Percentiles rank a stretch among this genome's conserved stretches.
Evolutionary conservation across 2,888 invertebrate species (phyloP).

Genomic region (Tenthredo scrophulariae): DNA sequence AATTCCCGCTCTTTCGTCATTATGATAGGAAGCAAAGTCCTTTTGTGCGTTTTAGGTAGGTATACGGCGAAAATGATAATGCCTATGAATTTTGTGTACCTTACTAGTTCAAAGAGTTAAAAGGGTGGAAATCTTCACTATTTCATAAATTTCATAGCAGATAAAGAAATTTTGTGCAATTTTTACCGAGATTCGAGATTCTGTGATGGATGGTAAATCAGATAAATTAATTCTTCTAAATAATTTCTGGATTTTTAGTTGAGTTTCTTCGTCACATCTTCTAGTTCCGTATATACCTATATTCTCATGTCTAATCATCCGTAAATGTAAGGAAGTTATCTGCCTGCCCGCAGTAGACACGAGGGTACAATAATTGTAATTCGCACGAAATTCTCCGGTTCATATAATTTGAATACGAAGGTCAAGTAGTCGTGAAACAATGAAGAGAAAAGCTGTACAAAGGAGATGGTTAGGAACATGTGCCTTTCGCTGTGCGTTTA

Average conservation of each 20-base stretch:
- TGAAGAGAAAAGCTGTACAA: neutral
- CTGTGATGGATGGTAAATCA: neutral
- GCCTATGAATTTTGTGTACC: neutral
- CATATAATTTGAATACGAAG: neutral
- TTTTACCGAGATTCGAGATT: neutral
- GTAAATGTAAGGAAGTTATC: neutral
- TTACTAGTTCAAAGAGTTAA: neutral
- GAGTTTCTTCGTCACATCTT: neutral
- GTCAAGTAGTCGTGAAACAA: slow-evolving; percentile 18
- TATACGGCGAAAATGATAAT: neutral
- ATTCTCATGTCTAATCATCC: neutral
- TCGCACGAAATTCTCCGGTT: neutral
- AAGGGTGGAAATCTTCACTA: neutral
- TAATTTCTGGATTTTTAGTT: neutral
- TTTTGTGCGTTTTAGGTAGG: neutral
- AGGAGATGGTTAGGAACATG: neutral
- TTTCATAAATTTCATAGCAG: neutral
- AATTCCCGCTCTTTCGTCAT: neutral
- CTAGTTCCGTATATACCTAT: neutral
- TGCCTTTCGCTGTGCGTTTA: neutral
- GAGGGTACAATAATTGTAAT: neutral
- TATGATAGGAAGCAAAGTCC: neutral
- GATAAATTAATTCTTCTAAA: neutral
- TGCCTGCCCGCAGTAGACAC: neutral
- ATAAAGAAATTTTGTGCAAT: neutral